Evolutionary conservation across 1,140 invertebrate species (phyloP), one percentile per base, ranked within the genome.

Genomic region (Dendroctonus ponderosae): DNA sequence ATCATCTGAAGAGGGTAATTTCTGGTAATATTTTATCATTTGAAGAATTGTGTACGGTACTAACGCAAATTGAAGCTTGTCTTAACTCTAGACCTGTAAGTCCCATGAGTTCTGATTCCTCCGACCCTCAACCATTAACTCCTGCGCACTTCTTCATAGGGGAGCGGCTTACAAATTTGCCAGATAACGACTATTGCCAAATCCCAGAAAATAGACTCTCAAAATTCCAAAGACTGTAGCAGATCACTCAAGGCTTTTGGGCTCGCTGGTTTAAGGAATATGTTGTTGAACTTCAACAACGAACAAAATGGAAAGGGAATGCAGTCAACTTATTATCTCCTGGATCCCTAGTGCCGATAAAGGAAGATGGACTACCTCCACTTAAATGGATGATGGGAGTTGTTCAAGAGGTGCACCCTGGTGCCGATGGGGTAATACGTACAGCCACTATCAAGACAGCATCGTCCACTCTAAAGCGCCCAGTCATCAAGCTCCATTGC

Each of bases 231-330:
- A 12, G 54, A 7, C 7, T 64, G 14, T 70, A 64, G 41, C 9
- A 26, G 26, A 11, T 64, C 5, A 12, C 12, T 4, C 62, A 64
- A 37, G 40, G 44, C 39, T n/a, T 64, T 26, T 64, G 62, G 74
- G 42, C 48, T 15, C 62, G 67, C 51, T 66, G 74, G 74, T 12
- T 46, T 12, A 42, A 46, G n/a, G 71, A 75, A 37, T 74, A 69
- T 48, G 11, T 75, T 9, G 37, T 7, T 3, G 39, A 70, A 14
- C 57, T 73, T n/a, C 70, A 72, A 54, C 38, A 63, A 11, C 26
- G 64, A 44, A 38, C 56, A 7, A 72, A 70, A 62, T 72, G 71
- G 61, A 42, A 59, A 40, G n/a, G 38, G 12, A 15, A 11, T 46
- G 6, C 14, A 12, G 9, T 9, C 8, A 37, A 52, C 9, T n/a